Base-by-base conservation (phyloP, 2,888 invertebrate genomes). In the Hypolimnas misippus region DNA sequence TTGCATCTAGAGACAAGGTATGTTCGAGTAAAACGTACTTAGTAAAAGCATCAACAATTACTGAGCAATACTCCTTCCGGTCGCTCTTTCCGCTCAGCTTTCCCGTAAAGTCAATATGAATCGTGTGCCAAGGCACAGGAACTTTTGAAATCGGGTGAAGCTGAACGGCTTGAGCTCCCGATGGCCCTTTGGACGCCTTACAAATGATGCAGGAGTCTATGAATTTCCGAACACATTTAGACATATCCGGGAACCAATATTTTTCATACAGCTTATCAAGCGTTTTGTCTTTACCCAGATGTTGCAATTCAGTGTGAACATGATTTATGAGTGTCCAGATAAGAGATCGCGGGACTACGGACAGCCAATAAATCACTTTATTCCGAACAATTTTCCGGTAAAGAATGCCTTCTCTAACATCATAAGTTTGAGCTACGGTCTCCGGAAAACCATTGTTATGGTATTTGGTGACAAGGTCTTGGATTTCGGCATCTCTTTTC, bases 281-380 rank as follows among this genome's bases (percentile, higher is more conserved):
- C 0, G 74, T 74, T 57, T 76, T 76, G 1, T 76, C 75, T 0
- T 0, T 1, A 6, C 74, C 73, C 6, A 76, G 31, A 63, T 73
- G 74, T 46, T 69, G 55, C 3, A 74, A 52, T 52, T 72, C 72
- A 0, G n/a, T 66, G 44, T 74, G 76, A 5, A 71, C 49, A 31
- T 74, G 71, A 33, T 67, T 72, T 0, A 75, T 73, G 0, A 76
- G 38, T 0, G 76, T 69, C 76, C 74, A 76, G 0, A 67, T 66
- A 0, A 74, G 49, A 0, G 72, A 69, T 0, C 70, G 57, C 0
- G 76, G 74, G 0, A 75, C 70, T 5, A 73, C 52, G 0, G 76
- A 75, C 1, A 77, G 42, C 72, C 75, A 75, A 0, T 33, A 63
- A 17, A 14, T 57, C 0, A 21, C 16, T 53, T 70, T 70, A 14